Percentiles rank a stretch among this genome's conserved stretches.
These are phyloP conservation scores for Stenichneumon culpator DNA, from an alignment of 2,888 invertebrate genomes.

Conservation along the genomic window DNA sequence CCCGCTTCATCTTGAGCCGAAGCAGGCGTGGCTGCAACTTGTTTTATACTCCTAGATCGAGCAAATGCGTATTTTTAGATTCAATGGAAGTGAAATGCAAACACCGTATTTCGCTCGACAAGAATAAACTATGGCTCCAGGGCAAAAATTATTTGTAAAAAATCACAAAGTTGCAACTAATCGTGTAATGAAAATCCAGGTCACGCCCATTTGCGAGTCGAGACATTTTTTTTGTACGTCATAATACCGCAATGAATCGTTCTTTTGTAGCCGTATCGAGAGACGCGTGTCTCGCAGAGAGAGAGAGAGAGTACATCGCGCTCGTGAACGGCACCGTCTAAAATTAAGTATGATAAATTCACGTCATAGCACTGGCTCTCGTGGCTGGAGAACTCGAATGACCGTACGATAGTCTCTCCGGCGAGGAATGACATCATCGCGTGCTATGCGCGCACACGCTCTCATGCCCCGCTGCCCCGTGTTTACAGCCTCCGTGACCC, in stretches of 20 bases:
- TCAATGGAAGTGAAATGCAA: no score
- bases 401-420: constrained; percentile 43
- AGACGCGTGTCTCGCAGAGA: not conserved
- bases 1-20: no score
- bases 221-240: no score
- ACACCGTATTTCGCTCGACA: no score
- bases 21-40: no score
- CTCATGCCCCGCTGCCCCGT: constrained; percentile 40
- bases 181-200: no score
- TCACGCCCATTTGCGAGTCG: no score
- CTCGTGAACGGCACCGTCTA: constrained; percentile 42
- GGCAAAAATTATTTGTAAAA: no score
- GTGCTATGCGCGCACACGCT: constrained; percentile 8
- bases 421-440: constrained; percentile 44
- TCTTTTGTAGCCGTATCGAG: not conserved
- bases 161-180: no score
- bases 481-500: constrained; percentile 10
- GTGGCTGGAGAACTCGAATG: constrained; percentile 36
- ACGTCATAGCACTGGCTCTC: constrained; percentile 53
- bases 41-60: no score
- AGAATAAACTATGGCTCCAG: no score
- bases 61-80: no score
- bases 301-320: not conserved
- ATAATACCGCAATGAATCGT: not conserved
- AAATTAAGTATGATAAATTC: constrained; percentile 64